Conservation (phyloP, 2,888 invertebrate species). For the Drosophila siamana region DNA sequence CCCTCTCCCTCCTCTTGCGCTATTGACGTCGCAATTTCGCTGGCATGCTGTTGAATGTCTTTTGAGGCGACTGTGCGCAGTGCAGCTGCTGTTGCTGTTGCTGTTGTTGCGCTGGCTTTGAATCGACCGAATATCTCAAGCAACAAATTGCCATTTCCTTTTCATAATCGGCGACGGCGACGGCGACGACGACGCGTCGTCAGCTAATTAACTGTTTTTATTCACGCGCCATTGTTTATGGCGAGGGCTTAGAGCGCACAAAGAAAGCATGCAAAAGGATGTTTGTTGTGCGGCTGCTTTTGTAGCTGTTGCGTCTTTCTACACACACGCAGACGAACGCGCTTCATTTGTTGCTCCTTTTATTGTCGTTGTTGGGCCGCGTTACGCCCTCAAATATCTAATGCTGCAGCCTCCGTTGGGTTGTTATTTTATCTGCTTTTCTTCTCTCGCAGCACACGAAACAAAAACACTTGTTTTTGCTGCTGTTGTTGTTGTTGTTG, state of each 20-base stretch:
- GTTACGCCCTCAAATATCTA: conserved; percentile 51
- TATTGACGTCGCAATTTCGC: too few species aligned
- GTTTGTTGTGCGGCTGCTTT: conserved; percentile 5
- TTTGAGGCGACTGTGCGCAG: too few species aligned
- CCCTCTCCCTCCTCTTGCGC: too few species aligned
- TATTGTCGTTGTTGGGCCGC: conserved; percentile 30
- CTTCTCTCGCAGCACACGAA: conserved; percentile 8
- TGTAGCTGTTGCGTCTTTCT: neutral
- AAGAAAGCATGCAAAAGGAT: conserved; percentile 40
- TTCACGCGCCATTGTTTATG: conserved; percentile 40
- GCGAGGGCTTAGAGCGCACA: conserved; percentile 16
- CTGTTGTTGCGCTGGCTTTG: neutral
- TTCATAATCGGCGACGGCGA: conserved; percentile 37
- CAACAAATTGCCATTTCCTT: conserved; percentile 64
- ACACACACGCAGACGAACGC: too few species aligned
- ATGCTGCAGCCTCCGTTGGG: conserved; percentile 21
- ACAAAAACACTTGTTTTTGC: conserved; percentile 57
- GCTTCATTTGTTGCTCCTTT: conserved; percentile 1
- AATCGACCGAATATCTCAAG: conserved; percentile 20
- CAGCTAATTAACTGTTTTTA: conserved; percentile 52
- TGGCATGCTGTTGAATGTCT: too few species aligned
- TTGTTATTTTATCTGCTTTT: conserved; percentile 16
- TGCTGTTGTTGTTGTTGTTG: conserved; percentile 45
- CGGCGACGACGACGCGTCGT: conserved; percentile 19
- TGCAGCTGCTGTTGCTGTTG: too few species aligned